Percentiles rank a stretch among this genome's conserved stretches.
phyloP scores from a whole-genome alignment of 64 coral and sea anemone species.

The Montipora foliosa region DNA sequence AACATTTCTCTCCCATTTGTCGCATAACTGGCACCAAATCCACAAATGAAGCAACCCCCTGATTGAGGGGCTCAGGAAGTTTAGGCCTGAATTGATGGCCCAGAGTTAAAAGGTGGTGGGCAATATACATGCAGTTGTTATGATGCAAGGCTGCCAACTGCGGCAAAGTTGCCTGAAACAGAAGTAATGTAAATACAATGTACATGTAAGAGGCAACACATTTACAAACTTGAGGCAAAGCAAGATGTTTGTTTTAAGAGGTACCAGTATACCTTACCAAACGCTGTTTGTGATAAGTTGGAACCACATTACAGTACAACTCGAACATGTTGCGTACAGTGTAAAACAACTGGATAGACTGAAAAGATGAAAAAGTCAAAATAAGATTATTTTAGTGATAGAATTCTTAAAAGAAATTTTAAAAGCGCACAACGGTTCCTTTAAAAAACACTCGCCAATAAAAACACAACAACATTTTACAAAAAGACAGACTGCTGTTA shows the following conservation, averaged over 20 bases:
- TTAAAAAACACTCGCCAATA: no score
- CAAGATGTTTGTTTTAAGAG: no score
- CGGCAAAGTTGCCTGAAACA: conserved; percentile 74
- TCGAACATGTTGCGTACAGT: conserved; percentile 97
- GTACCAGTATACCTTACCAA: conserved; percentile 63
- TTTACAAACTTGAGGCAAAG: no score
- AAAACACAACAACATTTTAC: no score
- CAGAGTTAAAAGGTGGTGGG: conserved; percentile 90
- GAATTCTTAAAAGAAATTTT: not conserved
- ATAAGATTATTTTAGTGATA: not conserved
- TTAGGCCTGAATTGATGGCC: conserved; percentile 94
- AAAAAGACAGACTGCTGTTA: no score
- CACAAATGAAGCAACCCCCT: conserved; percentile 89
- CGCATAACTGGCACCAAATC: conserved; percentile 91
- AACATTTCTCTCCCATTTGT: conserved; percentile 97
- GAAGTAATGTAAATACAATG: not conserved
- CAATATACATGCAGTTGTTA: conserved; percentile 99
- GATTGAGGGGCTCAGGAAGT: conserved; percentile 91
- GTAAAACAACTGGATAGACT: conserved; percentile 96
- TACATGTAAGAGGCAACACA: not conserved
- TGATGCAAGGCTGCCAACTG: conserved; percentile 94
- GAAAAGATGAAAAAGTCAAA: not conserved
- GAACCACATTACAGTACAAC: conserved; percentile 90
- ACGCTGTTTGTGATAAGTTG: conserved; percentile 90
- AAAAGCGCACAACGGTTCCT: no score